Base-by-base conservation (phyloP, 2,113 vertebrate genomes). In the Ammodytes marinus region DNA sequence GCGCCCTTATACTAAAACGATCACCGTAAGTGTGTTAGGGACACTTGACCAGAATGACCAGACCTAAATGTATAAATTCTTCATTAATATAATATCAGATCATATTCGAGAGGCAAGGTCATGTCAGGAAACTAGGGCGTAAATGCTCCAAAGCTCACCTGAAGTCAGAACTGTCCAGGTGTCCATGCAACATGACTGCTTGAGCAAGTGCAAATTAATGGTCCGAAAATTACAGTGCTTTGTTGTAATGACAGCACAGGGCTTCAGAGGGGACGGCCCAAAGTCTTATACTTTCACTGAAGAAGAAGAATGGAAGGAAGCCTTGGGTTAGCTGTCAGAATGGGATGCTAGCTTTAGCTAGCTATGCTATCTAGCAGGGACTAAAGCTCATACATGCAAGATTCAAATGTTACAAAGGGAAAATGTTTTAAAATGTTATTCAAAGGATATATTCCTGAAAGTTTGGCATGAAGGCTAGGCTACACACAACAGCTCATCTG, bases 91-190 rank as follows among this genome's bases (percentile, higher is more conserved):
- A 0, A 6, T 63, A 52, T 71, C 1, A 27, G 27, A 27, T 52
- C 3, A 53, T 60, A 27, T 17, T 54, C 11, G 45, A 65, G 11
- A 58, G 43, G 27, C 17, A 46, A 27, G 45, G 57, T 0, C 6
- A 52, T 55, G 69, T 69, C 0, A 49, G 68, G 4, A 89, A 63
- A 45, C 50, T 5, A 0, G 1, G 42, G 17, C 53, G 74, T 10
- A 37, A 72, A 43, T 2, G 2, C 27, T 27, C 27, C 27, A 27
- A 14, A 60, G 27, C 37, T 84, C 89, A 87, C 74, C 85, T 92
- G 88, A 76, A 61, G 86, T 64, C 6, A 52, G 13, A 58, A 27
- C 2, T 0, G 50, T 78, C 80, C 88, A 90, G 87, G 86, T 92
- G 90, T 85, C n/a, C 14, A 3, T 55, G 74, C 19, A 12, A 9